Conservation (phyloP, 2,113 vertebrate species). For the Eonycteris spelaea region DNA sequence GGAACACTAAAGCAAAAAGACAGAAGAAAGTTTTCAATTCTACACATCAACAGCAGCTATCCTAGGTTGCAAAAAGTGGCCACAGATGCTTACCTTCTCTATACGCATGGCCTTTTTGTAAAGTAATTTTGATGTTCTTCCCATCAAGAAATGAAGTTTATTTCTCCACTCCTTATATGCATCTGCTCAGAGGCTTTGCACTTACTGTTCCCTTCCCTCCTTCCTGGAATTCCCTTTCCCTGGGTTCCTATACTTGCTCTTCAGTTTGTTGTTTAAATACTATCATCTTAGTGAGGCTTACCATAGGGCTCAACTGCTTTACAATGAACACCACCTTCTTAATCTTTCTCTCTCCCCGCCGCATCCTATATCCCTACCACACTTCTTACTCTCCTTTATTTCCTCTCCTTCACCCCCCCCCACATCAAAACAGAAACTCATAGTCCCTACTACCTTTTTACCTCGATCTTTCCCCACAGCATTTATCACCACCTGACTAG, state of each 20-base stretch:
- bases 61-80: neutral
- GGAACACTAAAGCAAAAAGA: neutral
- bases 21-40: neutral
- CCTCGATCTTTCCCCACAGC: neutral
- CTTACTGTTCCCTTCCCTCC: fast-evolving
- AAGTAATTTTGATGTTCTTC: neutral
- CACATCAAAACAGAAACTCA: neutral
- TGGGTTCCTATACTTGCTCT: neutral
- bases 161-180: neutral
- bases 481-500: neutral
- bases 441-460: neutral
- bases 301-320: neutral
- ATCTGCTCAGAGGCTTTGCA: neutral
- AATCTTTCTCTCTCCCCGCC: neutral
- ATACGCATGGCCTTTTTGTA: neutral
- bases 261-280: neutral
- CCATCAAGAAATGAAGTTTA: neutral
- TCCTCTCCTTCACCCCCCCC: neutral
- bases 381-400: too few species aligned
- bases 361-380: too few species aligned
- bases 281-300: neutral
- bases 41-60: neutral
- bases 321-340: neutral
- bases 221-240: neutral
- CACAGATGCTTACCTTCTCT: neutral